These are phyloP conservation scores for Drosophila elegans DNA, from an alignment of 1,140 invertebrate genomes.

Conservation along the genomic window DNA sequence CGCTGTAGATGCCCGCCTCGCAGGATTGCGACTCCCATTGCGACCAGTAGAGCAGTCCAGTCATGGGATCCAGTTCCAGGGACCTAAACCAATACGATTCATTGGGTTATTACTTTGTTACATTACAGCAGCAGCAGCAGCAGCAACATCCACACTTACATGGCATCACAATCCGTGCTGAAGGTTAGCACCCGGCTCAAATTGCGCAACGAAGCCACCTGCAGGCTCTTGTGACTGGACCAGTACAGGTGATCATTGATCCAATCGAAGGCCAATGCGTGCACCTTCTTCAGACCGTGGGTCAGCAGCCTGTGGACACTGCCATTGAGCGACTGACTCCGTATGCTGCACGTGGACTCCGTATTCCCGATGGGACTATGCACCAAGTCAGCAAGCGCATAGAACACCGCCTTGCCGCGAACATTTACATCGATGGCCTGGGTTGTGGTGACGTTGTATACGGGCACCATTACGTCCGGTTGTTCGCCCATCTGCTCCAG, in stretches of 20 bases:
- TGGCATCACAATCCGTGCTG: constrained; percentile 59
- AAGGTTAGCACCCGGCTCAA: constrained; percentile 63
- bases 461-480: constrained; percentile 88
- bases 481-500: constrained; percentile 57
- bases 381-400: constrained; percentile 40
- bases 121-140: rapidly evolving
- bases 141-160: constrained; percentile 42
- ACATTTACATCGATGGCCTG: constrained; percentile 90
- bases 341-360: constrained; percentile 49
- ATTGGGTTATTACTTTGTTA: too few species aligned
- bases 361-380: neutral
- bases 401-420: constrained; percentile 88
- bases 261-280: constrained; percentile 90
- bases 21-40: constrained; percentile 86
- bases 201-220: constrained; percentile 66
- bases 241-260: constrained; percentile 93
- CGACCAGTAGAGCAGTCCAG: constrained; percentile 91
- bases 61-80: constrained; percentile 67
- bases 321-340: constrained; percentile 64
- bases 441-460: constrained; percentile 87
- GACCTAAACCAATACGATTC: constrained; percentile 41
- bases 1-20: constrained; percentile 87
- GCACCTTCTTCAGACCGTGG: constrained; percentile 84
- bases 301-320: constrained; percentile 72
- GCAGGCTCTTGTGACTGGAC: constrained; percentile 86